Base-by-base conservation (phyloP, 2,113 vertebrate species). In the Chauna torquata region DNA sequence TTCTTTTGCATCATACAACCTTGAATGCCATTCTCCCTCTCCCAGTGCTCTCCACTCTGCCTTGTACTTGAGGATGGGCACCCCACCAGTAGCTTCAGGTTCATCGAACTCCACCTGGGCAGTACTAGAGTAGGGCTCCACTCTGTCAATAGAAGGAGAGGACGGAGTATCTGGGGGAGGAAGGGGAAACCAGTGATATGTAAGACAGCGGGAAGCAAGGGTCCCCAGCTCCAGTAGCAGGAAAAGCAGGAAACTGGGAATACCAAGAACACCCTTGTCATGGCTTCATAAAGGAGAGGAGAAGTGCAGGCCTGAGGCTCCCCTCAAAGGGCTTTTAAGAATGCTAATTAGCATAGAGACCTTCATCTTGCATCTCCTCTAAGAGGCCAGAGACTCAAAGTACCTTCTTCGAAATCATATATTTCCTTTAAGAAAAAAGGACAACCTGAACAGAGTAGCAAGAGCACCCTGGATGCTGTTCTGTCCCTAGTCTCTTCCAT, bases 101-200 rank as follows among this genome's bases (percentile, higher is more conserved):
- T 99, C 99, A 28, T 98, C 98, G 11, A 99, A 99, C 81, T 98
- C 98, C 93, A 99, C 98, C 96, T 98, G 98, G 23, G 99, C 99
- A 4, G 99, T 99, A 95, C 99, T 99, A 74, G 99, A 99, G 86
- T 99, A 99, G 2, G 99, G 98, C 61, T 98, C 98, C 96, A 99
- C 99, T 91, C 98, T 97, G 65, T 97, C 97, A 57, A 99, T 98
- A 96, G 98, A 98, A 6, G 99, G 99, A 65, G 99, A 98, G 20
- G 99, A 99, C 0, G 99, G 99, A 24, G 99, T 99, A 86, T 99
- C 99, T 99, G 97, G 28, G 55, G 80, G 54, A 90, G 86, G 38
- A 85, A 93, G 64, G 70, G 72, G 83, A 40, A 76, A 49, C 6
- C 75, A 69, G 55, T 87, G 49, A 94, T 5, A 45, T 1, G 18